A percentile compares a stretch with the other conserved stretches of the same genome.
These are phyloP conservation scores for Sebastes itinus DNA, from an alignment of 2,797 vertebrate genomes.

Conservation along the genomic window DNA sequence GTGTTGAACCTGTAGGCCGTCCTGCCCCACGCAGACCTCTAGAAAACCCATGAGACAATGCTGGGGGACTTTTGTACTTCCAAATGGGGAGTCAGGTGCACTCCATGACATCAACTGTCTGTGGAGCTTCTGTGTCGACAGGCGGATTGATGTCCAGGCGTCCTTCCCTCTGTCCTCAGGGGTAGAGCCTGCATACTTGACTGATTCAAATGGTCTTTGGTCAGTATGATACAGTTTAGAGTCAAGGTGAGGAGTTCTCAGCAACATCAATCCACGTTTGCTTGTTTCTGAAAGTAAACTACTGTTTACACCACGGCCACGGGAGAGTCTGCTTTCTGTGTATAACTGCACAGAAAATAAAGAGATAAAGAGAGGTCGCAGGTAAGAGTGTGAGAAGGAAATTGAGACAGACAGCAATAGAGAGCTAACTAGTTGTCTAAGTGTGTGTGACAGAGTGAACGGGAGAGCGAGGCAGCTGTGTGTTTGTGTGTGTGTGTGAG, in stretches of 20 bases:
- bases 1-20: background rate
- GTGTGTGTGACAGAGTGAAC: background rate
- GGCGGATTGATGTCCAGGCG: background rate
- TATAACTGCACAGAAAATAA: background rate
- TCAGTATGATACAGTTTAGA: background rate
- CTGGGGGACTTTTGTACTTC: background rate
- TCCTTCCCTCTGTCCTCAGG: background rate
- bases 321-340: background rate
- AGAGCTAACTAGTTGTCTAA: background rate
- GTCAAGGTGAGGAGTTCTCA: background rate
- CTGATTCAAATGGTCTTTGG: background rate
- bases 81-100: slow-evolving; percentile 7
- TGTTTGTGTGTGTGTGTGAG: background rate
- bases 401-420: background rate
- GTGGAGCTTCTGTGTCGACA: background rate
- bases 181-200: background rate
- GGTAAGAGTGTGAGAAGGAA: background rate
- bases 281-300: background rate
- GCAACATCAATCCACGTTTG: background rate
- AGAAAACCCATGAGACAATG: background rate
- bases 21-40: background rate
- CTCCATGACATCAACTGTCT: background rate
- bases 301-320: background rate
- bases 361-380: background rate
- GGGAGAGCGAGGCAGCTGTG: background rate